Evolutionary conservation across 2,797 vertebrate species (phyloP).

Genomic region (Gallinago solitaria): DNA sequence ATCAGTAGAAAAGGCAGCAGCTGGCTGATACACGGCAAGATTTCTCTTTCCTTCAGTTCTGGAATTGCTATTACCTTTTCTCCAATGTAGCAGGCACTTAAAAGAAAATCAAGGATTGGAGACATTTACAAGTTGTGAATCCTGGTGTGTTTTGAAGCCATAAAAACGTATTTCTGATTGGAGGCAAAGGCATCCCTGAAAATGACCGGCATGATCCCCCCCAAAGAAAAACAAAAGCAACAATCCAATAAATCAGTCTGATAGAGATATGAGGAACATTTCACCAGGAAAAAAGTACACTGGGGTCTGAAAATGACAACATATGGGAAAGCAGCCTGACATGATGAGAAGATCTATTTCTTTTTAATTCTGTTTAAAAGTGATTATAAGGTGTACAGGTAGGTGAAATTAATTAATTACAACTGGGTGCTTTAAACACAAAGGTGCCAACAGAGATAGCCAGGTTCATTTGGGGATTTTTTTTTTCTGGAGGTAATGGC

Average conservation of each 20-base stretch:
- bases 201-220: neutral
- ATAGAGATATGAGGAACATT: neutral
- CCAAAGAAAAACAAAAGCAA: slow-evolving; percentile 31
- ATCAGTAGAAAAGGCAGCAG: slow-evolving; percentile 25
- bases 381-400: neutral
- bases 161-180: slow-evolving; percentile 11
- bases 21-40: slow-evolving; percentile 26
- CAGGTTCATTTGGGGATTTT: neutral
- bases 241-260: slow-evolving; percentile 10
- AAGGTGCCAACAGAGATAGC: neutral
- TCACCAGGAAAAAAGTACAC: neutral
- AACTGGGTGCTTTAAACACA: neutral
- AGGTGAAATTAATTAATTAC: neutral
- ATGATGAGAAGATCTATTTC: neutral
- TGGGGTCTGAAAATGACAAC: neutral
- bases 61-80: slow-evolving; percentile 20
- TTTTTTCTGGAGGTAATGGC: neutral
- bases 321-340: neutral
- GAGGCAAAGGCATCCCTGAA: neutral
- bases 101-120: slow-evolving; percentile 24
- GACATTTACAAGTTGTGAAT: slow-evolving; percentile 50
- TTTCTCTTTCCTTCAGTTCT: slow-evolving; percentile 4
- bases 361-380: neutral
- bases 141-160: neutral
- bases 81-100: neutral